phyloP scores from a whole-genome alignment of 2,113 vertebrate genomes.

The Pangasianodon gigas region DNA sequence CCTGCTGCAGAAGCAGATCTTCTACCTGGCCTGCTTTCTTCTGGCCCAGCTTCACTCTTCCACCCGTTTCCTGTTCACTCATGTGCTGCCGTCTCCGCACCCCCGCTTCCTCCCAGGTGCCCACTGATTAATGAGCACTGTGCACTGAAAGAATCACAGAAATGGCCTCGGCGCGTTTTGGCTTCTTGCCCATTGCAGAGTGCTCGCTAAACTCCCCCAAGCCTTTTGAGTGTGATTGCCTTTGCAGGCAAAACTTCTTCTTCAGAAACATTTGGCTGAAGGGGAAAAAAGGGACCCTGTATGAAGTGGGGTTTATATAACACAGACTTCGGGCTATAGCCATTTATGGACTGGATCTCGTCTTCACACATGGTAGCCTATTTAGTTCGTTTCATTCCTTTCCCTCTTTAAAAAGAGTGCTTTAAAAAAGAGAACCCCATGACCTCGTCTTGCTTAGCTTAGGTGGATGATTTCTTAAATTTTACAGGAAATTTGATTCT shows the following conservation, averaged over 20 bases:
- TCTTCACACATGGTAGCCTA: constrained; percentile 58
- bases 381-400: constrained; percentile 62
- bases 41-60: constrained; percentile 28
- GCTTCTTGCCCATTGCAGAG: constrained; percentile 47
- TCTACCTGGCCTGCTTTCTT: constrained; percentile 51
- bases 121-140: constrained; percentile 66
- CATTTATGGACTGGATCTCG: constrained; percentile 47
- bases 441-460: not conserved
- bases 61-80: constrained; percentile 54
- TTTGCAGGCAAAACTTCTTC: constrained; percentile 66
- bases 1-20: constrained; percentile 8
- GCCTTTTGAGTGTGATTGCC: constrained; percentile 65
- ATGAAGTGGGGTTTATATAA: constrained; percentile 62
- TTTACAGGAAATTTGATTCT: not conserved
- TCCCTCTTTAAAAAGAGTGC: constrained; percentile 48
- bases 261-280: constrained; percentile 57
- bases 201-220: constrained; percentile 56
- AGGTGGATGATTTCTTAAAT: not conserved
- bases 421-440: not conserved
- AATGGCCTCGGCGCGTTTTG: constrained; percentile 46
- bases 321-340: constrained; percentile 45
- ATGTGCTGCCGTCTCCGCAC: constrained; percentile 44
- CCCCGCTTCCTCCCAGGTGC: constrained; percentile 69
- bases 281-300: not conserved
- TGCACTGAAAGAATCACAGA: constrained; percentile 48